Conservation (phyloP, 2,888 invertebrate genomes). For the Diadegma fenestrale region DNA sequence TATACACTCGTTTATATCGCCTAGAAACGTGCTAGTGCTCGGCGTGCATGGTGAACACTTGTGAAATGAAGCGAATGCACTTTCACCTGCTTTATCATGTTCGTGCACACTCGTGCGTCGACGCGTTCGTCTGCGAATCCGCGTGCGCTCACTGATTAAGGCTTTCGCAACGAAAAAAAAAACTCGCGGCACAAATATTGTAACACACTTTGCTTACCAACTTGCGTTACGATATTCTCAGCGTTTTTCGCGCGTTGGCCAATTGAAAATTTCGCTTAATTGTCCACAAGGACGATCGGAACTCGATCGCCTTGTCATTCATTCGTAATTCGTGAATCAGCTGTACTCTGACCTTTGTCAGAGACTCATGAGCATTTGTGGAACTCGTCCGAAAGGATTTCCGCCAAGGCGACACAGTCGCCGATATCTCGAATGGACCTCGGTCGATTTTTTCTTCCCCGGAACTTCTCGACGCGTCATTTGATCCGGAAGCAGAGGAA, state of each 20-base stretch:
- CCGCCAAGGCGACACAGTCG: neutral
- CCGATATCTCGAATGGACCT: neutral
- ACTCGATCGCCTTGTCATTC: slow-evolving; percentile 1
- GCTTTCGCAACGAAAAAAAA: slow-evolving; percentile 74
- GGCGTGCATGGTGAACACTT: slow-evolving; percentile 68
- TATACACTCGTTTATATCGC: slow-evolving; percentile 40
- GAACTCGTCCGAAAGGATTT: neutral
- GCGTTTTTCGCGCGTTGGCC: neutral
- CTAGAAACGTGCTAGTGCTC: slow-evolving; percentile 56
- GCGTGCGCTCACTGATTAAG: slow-evolving; percentile 43
- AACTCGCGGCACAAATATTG: slow-evolving; percentile 52
- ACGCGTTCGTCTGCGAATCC: neutral
- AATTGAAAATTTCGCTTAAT: neutral
- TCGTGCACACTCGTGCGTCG: neutral
- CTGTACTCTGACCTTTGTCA: neutral
- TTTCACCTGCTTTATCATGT: slow-evolving; percentile 75
- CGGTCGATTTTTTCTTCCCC: neutral
- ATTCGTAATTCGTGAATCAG: neutral
- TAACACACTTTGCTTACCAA: slow-evolving; percentile 54
- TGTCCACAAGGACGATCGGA: neutral
- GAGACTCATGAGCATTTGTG: neutral
- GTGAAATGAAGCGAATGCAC: slow-evolving; percentile 81
- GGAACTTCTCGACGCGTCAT: neutral
- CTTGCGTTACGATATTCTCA: slow-evolving; percentile 38
- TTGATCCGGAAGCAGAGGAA: too few species aligned